A percentile compares a stretch with the other conserved stretches of the same genome.
phyloP scores from a whole-genome alignment of 2,797 vertebrate species.

The Ispidina picta region DNA sequence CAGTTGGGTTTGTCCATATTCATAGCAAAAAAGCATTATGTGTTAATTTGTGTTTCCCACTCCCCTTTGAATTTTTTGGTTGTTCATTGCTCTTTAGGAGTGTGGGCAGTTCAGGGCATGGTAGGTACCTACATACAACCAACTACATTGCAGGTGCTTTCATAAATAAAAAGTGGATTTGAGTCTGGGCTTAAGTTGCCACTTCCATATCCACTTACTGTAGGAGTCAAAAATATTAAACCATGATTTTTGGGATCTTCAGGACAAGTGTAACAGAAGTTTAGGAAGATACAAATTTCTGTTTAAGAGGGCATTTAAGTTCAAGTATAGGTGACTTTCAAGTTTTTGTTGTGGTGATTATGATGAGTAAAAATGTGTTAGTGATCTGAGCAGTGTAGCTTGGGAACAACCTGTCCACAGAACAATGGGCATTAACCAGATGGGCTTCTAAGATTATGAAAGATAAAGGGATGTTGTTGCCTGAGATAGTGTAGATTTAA shows the following conservation, averaged over 20 bases:
- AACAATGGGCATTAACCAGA: slow-evolving; percentile 6
- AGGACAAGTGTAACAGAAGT: background rate
- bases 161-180: background rate
- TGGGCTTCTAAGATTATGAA: background rate
- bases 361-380: background rate
- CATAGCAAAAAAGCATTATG: background rate
- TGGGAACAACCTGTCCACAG: background rate
- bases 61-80: background rate
- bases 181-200: background rate
- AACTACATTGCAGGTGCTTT: background rate
- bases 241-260: accelerated
- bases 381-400: background rate
- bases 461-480: background rate
- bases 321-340: background rate
- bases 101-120: background rate
- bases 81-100: background rate
- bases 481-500: background rate
- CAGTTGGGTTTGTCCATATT: background rate
- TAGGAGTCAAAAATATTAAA: background rate
- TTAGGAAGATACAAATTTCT: background rate
- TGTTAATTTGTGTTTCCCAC: background rate
- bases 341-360: background rate
- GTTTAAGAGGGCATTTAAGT: background rate
- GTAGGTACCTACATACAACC: background rate
- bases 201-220: background rate